These are phyloP conservation scores for Helobdella robusta DNA, from an alignment of 2,888 invertebrate genomes.

Conservation along the genomic window DNA sequence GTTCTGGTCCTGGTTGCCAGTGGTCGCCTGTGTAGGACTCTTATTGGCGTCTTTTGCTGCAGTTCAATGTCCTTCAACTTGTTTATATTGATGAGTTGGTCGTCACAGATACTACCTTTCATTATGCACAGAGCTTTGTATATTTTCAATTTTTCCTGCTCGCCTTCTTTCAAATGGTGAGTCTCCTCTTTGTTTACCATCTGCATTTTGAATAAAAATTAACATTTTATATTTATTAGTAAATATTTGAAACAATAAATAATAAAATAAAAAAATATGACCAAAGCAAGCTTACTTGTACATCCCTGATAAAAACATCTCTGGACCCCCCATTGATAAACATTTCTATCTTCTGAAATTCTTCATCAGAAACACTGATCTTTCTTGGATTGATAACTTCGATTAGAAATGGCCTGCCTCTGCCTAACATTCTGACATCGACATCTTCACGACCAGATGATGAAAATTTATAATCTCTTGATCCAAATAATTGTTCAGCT, in stretches of 20 bases:
- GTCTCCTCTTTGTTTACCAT: slow-evolving; percentile 61
- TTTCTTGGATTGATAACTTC: slow-evolving; percentile 62
- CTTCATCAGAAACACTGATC: slow-evolving; percentile 50
- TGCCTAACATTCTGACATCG: slow-evolving; percentile 76
- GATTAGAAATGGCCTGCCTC: slow-evolving; percentile 81
- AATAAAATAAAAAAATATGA: slow-evolving; percentile 1
- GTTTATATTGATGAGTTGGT: slow-evolving; percentile 37
- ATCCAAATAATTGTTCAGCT: slow-evolving; percentile 53
- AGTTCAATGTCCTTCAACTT: slow-evolving; percentile 57
- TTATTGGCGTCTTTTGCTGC: slow-evolving; percentile 74
- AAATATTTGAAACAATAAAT: not conserved
- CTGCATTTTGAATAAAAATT: slow-evolving; percentile 57
- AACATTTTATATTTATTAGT: not conserved
- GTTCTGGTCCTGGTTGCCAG: slow-evolving; percentile 61
- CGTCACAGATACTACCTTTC: slow-evolving; percentile 18
- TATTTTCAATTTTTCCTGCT: slow-evolving; percentile 74
- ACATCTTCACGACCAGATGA: slow-evolving; percentile 93
- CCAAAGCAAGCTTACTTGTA: slow-evolving; percentile 54
- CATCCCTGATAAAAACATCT: slow-evolving; percentile 56
- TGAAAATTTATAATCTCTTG: slow-evolving; percentile 63
- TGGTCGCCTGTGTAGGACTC: slow-evolving; percentile 75
- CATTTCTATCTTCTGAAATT: slow-evolving; percentile 56
- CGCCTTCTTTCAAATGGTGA: slow-evolving; percentile 66
- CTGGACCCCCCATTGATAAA: slow-evolving; percentile 52
- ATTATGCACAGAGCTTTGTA: slow-evolving; percentile 64